Percentiles rank a stretch among this genome's conserved stretches.
Evolutionary conservation across 2,797 vertebrate genomes (phyloP).

Genomic region (Cheirogaleus major): DNA sequence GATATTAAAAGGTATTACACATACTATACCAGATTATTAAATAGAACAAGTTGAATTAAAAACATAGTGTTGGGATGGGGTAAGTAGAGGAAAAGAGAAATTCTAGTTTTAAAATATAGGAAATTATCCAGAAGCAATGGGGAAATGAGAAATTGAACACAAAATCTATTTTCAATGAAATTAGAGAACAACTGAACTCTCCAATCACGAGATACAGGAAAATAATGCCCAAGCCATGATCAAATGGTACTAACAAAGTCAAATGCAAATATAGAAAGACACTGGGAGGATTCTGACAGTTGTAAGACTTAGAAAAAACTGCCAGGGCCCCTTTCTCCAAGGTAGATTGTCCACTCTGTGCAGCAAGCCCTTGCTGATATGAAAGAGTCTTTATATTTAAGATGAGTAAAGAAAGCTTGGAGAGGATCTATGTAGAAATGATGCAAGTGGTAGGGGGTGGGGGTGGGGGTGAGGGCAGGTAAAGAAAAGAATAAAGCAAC

Average conservation of each 20-base stretch:
- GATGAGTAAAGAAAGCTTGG: background rate
- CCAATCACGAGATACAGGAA: background rate
- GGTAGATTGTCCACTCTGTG: background rate
- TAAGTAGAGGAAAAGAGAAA: background rate
- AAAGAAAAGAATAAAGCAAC: background rate
- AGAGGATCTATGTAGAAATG: background rate
- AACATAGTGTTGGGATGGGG: background rate
- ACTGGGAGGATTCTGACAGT: background rate
- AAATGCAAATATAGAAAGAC: background rate
- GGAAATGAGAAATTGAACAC: background rate
- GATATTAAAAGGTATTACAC: background rate
- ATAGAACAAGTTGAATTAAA: background rate
- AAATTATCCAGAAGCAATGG: background rate
- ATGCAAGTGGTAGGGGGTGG: background rate
- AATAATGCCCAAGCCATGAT: background rate
- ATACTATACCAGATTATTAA: background rate
- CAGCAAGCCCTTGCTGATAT: background rate
- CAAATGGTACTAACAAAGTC: background rate
- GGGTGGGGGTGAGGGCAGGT: too few species aligned
- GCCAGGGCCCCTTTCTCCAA: background rate
- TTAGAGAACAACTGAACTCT: background rate
- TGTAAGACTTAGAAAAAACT: background rate
- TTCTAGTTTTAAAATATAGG: background rate
- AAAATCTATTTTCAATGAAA: slow-evolving; percentile 9
- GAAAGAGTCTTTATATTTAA: background rate